Evolutionary conservation across 2,113 vertebrate genomes (phyloP).

Genomic region (Chinchilla lanigera): DNA sequence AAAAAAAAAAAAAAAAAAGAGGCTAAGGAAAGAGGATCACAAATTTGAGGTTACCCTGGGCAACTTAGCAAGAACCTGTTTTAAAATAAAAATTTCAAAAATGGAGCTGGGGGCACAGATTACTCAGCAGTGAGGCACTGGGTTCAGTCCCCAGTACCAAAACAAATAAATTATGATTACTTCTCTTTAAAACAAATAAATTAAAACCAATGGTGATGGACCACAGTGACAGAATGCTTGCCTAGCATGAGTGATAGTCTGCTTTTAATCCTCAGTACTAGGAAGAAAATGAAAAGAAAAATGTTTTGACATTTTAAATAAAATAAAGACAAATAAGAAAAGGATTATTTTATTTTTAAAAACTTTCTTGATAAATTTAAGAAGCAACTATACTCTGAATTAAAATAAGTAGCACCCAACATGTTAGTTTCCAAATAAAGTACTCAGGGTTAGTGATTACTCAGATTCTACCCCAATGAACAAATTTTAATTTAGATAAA

Average conservation of each 20-base stretch:
- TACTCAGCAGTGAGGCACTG: not conserved
- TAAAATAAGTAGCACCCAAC: conserved; percentile 27
- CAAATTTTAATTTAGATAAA: not conserved
- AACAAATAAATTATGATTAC: not conserved
- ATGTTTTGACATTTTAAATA: not conserved
- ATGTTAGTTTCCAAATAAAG: not conserved
- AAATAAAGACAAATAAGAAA: conserved; percentile 31
- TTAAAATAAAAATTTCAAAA: not conserved
- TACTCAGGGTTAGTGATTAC: not conserved
- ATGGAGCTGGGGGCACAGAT: not conserved
- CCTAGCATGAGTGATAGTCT: not conserved
- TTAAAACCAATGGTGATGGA: not conserved
- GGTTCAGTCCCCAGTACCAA: not conserved
- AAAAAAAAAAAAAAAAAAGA: too few relatives aligned
- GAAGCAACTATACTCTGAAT: not conserved
- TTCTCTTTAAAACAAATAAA: not conserved
- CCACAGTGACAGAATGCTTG: not conserved
- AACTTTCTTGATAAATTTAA: not conserved
- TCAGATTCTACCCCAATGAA: not conserved
- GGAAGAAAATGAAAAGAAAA: not conserved
- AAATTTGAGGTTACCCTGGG: not conserved
- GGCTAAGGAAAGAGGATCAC: not conserved
- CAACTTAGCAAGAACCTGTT: not conserved
- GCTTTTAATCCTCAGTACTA: not conserved
- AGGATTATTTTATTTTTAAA: not conserved